Base-by-base conservation (phyloP, 2,113 vertebrate genomes). In the Herpetotheres cachinnans region DNA sequence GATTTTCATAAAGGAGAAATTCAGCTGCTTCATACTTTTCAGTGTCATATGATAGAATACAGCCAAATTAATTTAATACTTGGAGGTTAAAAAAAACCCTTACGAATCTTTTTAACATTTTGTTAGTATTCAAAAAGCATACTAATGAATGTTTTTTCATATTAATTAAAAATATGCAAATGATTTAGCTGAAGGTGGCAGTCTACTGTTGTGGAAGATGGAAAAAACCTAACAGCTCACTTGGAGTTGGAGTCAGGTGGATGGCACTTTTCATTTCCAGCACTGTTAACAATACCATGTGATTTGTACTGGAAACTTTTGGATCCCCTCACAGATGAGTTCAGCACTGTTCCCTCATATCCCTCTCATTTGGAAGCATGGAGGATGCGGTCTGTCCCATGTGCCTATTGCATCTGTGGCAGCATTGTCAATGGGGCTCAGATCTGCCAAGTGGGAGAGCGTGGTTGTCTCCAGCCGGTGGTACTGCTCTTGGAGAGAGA, bases 151-250 rank as follows among this genome's bases (percentile, higher is more conserved):
- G 25, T 49, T 95, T 40, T 47, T 93, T 96, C 56, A n/a, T 79
- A 47, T 82, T 94, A 94, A 94, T 94, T 95, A 93, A 89, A 88
- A 85, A 65, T 90, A 85, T 92, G 95, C 74, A 93, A 93, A 96
- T 88, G 0, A 5, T 7, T 63, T 69, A 87, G 70, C 66, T 91
- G 74, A 93, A 95, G 73, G 78, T 95, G 58, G 38, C 42, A 55
- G 30, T 67, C 49, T 96, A 2, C 71, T 58, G 29, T 62, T 42
- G 27, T 7, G 36, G 54, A 90, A 92, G 62, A 69, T 61, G 7
- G 44, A 72, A 81, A 70, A 82, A 78, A 25, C 1, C 5, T 34
- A 65, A 32, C 27, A 74, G 19, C 70, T 89, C 40, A 6, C 44
- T 86, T 95, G 77, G 50, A 59, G 44, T 47, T 87, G 34, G 58